A percentile compares a stretch with the other conserved stretches of the same genome.
phyloP scores from a whole-genome alignment of 2,888 invertebrate species.

The Zeuzera pyrina region DNA sequence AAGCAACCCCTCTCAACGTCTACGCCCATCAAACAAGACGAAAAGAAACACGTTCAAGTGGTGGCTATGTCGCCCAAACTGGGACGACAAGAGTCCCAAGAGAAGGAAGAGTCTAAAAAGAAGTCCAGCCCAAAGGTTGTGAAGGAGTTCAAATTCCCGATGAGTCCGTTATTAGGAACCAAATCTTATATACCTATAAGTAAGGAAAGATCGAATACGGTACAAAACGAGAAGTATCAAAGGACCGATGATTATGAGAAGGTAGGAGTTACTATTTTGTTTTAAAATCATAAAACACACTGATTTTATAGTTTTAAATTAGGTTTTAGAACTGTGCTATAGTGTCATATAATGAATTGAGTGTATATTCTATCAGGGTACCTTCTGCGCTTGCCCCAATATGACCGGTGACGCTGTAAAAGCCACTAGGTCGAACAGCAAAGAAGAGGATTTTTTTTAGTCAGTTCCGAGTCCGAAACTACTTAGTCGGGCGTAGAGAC shows the following conservation, averaged over 20 bases:
- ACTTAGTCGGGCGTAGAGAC: too few relatives aligned
- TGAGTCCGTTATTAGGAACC: constrained; percentile 23
- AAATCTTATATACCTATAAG: constrained; percentile 28
- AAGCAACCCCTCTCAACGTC: constrained; percentile 47
- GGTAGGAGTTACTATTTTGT: too few relatives aligned
- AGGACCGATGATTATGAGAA: constrained; percentile 27
- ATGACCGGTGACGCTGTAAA: too few relatives aligned
- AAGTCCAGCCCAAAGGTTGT: not conserved
- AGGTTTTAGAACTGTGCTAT: too few relatives aligned
- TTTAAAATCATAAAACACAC: too few relatives aligned
- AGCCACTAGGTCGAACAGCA: too few relatives aligned
- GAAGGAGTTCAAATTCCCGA: constrained; percentile 15
- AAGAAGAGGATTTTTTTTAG: too few relatives aligned
- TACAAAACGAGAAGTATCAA: constrained; percentile 30
- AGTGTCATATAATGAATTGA: too few relatives aligned
- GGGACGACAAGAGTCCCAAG: constrained; percentile 2
- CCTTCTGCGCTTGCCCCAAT: too few relatives aligned
- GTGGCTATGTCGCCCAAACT: constrained; percentile 58
- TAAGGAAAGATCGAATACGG: constrained; percentile 22
- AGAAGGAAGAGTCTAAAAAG: not conserved
- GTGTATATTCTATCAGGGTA: too few relatives aligned
- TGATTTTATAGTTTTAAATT: too few relatives aligned
- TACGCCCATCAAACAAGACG: constrained; percentile 48
- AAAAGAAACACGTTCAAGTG: constrained; percentile 35
- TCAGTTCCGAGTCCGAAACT: too few relatives aligned